A percentile compares a stretch with the other conserved stretches of the same genome.
These are phyloP conservation scores for Sebastes cheni DNA, from an alignment of 2,797 vertebrate genomes.

Conservation along the genomic window DNA sequence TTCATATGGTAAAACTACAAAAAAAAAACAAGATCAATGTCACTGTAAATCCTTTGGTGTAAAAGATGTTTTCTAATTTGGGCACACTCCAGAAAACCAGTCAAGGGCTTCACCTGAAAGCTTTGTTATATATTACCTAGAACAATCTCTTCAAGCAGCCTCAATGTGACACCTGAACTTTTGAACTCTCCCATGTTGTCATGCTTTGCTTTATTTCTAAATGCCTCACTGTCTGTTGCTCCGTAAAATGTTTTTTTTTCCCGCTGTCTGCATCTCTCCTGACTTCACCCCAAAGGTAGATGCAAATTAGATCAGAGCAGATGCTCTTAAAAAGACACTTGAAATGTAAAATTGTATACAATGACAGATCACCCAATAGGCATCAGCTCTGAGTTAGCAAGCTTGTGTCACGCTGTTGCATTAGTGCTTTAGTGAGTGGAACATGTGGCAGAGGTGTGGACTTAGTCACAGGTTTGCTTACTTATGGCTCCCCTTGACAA, in stretches of 20 bases:
- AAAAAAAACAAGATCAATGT: not conserved
- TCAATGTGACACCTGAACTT: slow-evolving; percentile 28
- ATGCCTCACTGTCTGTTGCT: not conserved
- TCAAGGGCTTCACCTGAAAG: not conserved
- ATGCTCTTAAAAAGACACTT: not conserved
- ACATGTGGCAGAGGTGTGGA: too few relatives aligned
- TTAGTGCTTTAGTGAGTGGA: too few relatives aligned
- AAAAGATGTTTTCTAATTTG: too few relatives aligned
- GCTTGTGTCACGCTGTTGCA: too few relatives aligned
- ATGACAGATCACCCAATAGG: slow-evolving; percentile 11
- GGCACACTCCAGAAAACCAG: not conserved
- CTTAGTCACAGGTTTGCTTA: too few relatives aligned
- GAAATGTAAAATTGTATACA: slow-evolving; percentile 18
- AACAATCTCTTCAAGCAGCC: not conserved
- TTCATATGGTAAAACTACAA: not conserved
- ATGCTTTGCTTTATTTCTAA: not conserved
- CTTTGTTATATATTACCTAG: not conserved
- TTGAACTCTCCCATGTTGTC: not conserved
- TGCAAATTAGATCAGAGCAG: slow-evolving; percentile 19
- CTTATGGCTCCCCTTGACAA: too few relatives aligned
- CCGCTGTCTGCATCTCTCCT: not conserved
- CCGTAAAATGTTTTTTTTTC: not conserved
- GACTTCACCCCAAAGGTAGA: not conserved
- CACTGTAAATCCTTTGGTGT: too few relatives aligned
- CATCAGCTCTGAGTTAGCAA: not conserved